Base-by-base conservation (phyloP, 2,797 vertebrate species). In the Ptychobarbus kaznakovi region DNA sequence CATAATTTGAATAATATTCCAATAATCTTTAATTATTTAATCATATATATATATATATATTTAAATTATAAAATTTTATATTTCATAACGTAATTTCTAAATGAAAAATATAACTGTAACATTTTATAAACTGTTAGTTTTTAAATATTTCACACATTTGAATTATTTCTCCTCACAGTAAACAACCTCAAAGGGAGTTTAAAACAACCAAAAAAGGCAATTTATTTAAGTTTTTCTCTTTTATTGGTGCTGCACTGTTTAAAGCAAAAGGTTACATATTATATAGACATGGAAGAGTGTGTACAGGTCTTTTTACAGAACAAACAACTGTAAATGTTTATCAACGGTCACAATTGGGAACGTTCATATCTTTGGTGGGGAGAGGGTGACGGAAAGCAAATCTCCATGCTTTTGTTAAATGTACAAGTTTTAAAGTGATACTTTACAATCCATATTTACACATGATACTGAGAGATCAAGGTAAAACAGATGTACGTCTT, bases 401-500 rank as follows among this genome's bases (percentile, higher is more conserved):
- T 91, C 88, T 92, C 89, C 88, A 91, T 90, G 90, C 90, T 85
- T 87, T 89, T 77, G 87, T 88, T 87, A 66, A 89, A 93, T 88
- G 49, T 92, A 88, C 84, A 86, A 90, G 94, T 94, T 87, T 35
- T 88, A 94, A 94, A 94, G 93, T 95, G 97, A 97, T 97, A 97
- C 92, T 94, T 90, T 94, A 94, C 94, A 94, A 92, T 89, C 70
- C 56, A 86, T 94, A 95, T 94, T 92, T 95, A 95, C 94, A 95
- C 84, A 72, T 90, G 92, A 94, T 91, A 94, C 91, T 90, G 91
- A 89, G 90, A 89, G 86, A 92, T 90, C 90, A 77, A 92, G 89
- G 91, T 90, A 88, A 93, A 91, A 82, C 90, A 92, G 12, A 32
- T 88, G 91, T 89, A 87, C 84, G 82, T 81, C 88, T 49, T 85